These are phyloP conservation scores for Pogonocichla stellata DNA, from an alignment of 2,113 vertebrate species.

Conservation along the genomic window DNA sequence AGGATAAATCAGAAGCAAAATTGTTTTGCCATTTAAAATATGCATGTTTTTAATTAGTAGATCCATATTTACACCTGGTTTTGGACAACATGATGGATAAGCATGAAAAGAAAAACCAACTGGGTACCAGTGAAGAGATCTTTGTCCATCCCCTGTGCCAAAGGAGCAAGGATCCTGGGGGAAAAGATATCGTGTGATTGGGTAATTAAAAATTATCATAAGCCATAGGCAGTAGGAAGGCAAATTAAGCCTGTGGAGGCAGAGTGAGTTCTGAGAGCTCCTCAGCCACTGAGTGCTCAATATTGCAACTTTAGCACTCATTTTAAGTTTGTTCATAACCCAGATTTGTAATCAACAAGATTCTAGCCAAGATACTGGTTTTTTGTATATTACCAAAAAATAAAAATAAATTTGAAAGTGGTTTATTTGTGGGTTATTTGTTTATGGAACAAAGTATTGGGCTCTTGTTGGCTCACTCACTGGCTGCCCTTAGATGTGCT, in stretches of 20 bases:
- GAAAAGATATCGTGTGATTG: constrained; percentile 41
- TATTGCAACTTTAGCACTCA: not conserved
- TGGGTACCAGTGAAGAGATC: not conserved
- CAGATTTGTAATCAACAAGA: not conserved
- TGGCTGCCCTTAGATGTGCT: not conserved
- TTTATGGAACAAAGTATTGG: not conserved
- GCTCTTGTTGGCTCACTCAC: not conserved
- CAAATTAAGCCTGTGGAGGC: constrained; percentile 44
- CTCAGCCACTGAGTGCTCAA: not conserved
- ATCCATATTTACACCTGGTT: not conserved
- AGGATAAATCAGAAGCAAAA: not conserved
- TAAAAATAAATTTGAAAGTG: not conserved
- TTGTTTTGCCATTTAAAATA: not conserved
- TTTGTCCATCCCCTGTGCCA: not conserved
- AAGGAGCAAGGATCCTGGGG: constrained; percentile 24
- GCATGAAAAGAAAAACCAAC: not conserved
- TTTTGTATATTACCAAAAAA: not conserved
- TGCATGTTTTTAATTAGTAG: not conserved
- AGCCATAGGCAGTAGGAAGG: constrained; percentile 34
- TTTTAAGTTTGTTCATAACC: not conserved
- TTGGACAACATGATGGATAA: not conserved
- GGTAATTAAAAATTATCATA: constrained; percentile 64
- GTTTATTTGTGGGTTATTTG: too few species aligned
- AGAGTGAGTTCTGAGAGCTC: not conserved
- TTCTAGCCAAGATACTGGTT: not conserved